Evolutionary conservation across 1,140 invertebrate species (phyloP).

Genomic region (Eumaeus atala): DNA sequence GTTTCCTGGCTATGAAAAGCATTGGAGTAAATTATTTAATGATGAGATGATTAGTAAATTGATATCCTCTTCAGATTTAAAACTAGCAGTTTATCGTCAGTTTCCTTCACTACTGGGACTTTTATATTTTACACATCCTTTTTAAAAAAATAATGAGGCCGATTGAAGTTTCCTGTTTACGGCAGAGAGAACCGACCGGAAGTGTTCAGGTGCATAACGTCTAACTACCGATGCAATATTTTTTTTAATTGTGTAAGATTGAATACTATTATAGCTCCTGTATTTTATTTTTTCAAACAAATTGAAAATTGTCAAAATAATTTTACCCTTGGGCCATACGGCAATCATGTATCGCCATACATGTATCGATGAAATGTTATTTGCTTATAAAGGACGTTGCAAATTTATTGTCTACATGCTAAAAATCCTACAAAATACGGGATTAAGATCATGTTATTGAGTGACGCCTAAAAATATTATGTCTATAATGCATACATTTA

Average conservation of each 20-base stretch:
- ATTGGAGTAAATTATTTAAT: slow-evolving; percentile 22
- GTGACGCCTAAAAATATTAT: slow-evolving; percentile 25
- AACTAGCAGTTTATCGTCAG: slow-evolving; percentile 17
- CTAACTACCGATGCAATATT: slow-evolving; percentile 20
- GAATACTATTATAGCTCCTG: slow-evolving; percentile 26
- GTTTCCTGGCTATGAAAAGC: slow-evolving; percentile 17
- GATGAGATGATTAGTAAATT: slow-evolving; percentile 20
- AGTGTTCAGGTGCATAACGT: slow-evolving; percentile 18
- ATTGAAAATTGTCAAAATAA: slow-evolving; percentile 41
- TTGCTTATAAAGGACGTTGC: slow-evolving; percentile 49
- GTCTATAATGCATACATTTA: slow-evolving; percentile 25
- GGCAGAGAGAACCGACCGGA: slow-evolving; percentile 23
- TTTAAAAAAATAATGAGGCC: slow-evolving; percentile 20
- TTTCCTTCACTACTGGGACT: slow-evolving; percentile 20
- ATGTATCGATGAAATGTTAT: slow-evolving; percentile 58
- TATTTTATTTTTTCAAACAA: slow-evolving; percentile 36
- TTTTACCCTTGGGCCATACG: slow-evolving; percentile 15
- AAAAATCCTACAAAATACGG: slow-evolving; percentile 68
- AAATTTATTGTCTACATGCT: slow-evolving; percentile 60
- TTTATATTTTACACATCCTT: slow-evolving; percentile 20
- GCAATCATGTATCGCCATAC: too few relatives aligned
- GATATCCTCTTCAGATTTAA: slow-evolving; percentile 20
- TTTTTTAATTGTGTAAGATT: slow-evolving; percentile 22
- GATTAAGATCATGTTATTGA: slow-evolving; percentile 43
- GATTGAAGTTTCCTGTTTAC: slow-evolving; percentile 22